Evolutionary conservation across 2,888 invertebrate genomes (phyloP).

Genomic region (Drosophila sordidapex): DNA sequence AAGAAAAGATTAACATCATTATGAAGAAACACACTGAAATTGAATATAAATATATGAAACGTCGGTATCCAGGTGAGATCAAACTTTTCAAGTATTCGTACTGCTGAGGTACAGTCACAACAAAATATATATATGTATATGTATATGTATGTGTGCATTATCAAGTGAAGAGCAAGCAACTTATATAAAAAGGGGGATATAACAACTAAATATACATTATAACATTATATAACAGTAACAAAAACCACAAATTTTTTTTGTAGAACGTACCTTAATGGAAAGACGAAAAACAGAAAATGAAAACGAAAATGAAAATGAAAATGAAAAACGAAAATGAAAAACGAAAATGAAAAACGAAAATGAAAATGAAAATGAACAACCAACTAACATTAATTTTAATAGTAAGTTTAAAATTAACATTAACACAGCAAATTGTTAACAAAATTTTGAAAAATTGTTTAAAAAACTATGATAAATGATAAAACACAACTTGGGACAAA

Average conservation of each 20-base stretch:
- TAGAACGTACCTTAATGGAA: constrained; percentile 71
- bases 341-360: constrained; percentile 2
- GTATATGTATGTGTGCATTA: constrained; percentile 12
- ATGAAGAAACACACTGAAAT: constrained; percentile 5
- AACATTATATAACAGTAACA: constrained; percentile 43
- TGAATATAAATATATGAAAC: constrained; percentile 8
- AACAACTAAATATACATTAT: constrained; percentile 61
- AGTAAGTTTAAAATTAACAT: constrained; percentile 69
- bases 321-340: not conserved
- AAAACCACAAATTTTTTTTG: constrained; percentile 53
- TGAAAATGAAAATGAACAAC: constrained; percentile 28
- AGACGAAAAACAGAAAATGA: constrained; percentile 30
- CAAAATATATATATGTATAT: constrained; percentile 6
- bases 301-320: constrained; percentile 6
- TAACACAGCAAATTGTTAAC: constrained; percentile 69
- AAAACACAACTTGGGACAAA: constrained; percentile 30
- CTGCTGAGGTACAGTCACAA: constrained; percentile 28
- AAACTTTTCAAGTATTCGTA: constrained; percentile 32
- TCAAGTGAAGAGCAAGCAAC: constrained; percentile 31
- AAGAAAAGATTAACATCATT: not conserved
- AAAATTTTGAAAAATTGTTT: constrained; percentile 65
- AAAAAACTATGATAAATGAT: constrained; percentile 33
- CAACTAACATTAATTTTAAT: constrained; percentile 76
- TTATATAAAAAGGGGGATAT: constrained; percentile 20
- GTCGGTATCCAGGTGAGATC: constrained; percentile 6